Conservation (phyloP, 2,888 invertebrate species). For the Piscicola geometra region DNA sequence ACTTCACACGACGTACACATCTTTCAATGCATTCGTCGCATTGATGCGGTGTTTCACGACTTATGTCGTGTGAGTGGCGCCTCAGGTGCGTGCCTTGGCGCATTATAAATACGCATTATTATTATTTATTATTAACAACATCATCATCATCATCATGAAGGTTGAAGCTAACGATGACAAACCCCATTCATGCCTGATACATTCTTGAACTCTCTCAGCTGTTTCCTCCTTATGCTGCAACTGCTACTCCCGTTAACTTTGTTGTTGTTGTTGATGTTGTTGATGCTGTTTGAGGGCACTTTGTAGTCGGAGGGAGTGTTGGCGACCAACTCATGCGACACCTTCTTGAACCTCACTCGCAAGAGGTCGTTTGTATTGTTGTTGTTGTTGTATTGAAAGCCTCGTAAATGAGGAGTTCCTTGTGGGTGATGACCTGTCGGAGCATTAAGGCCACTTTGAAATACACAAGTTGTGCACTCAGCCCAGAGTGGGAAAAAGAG, state of each 20-base stretch:
- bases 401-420: slow-evolving; percentile 83
- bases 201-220: slow-evolving; percentile 65
- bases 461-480: background rate
- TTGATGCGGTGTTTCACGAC: too few relatives aligned
- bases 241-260: too few relatives aligned
- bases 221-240: slow-evolving; percentile 40
- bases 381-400: slow-evolving; percentile 66
- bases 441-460: background rate
- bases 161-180: slow-evolving; percentile 48
- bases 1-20: too few relatives aligned
- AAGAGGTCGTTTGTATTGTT: slow-evolving; percentile 62
- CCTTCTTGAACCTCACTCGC: slow-evolving; percentile 80
- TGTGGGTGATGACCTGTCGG: slow-evolving; percentile 60
- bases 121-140: too few relatives aligned
- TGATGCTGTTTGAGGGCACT: background rate
- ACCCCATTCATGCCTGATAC: slow-evolving; percentile 86
- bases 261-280: background rate
- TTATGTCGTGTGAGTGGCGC: too few relatives aligned
- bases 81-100: too few relatives aligned
- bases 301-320: slow-evolving; percentile 41
- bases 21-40: too few relatives aligned
- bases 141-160: too few relatives aligned
- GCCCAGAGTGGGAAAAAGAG: background rate
- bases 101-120: too few relatives aligned
- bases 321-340: slow-evolving; percentile 61